These are phyloP conservation scores for Mugil cephalus DNA, from an alignment of 2,113 vertebrate genomes.

Conservation along the genomic window DNA sequence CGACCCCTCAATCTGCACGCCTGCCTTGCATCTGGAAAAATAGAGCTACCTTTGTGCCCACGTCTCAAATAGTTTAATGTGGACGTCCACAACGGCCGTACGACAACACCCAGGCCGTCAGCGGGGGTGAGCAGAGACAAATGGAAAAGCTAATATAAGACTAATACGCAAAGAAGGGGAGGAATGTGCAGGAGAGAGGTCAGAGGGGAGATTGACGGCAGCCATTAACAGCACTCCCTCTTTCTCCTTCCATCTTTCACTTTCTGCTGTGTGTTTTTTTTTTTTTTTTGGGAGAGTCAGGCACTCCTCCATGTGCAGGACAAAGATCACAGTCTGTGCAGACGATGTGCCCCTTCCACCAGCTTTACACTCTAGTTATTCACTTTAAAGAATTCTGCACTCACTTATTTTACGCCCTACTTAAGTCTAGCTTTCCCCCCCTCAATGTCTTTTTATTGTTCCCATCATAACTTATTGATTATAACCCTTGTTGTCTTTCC, in stretches of 20 bases:
- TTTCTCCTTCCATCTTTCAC: constrained; percentile 19
- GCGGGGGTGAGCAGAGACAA: constrained; percentile 69
- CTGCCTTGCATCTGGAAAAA: constrained; percentile 73
- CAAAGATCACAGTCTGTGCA: constrained; percentile 61
- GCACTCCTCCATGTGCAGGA: constrained; percentile 17
- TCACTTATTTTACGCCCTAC: no score
- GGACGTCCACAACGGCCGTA: constrained; percentile 24
- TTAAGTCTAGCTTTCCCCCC: no score
- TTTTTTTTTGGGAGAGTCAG: constrained; percentile 60
- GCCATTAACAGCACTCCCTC: constrained; percentile 53
- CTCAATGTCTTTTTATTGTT: no score
- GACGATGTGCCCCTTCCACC: constrained; percentile 5
- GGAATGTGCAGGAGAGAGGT: constrained; percentile 67
- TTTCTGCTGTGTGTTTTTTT: constrained; percentile 42
- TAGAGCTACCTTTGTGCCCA: constrained; percentile 82
- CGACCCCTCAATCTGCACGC: constrained; percentile 70
- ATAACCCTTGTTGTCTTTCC: no score
- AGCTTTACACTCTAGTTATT: constrained; percentile 1
- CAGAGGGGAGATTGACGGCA: constrained; percentile 64
- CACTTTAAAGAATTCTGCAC: no score
- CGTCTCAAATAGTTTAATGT: constrained; percentile 43
- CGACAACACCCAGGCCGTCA: constrained; percentile 69
- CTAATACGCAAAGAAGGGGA: constrained; percentile 74
- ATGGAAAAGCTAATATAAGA: constrained; percentile 78
- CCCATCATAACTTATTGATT: no score